A percentile compares a stretch with the other conserved stretches of the same genome.
These are phyloP conservation scores for Heliothis subflexa DNA, from an alignment of 1,140 invertebrate genomes.

Conservation along the genomic window DNA sequence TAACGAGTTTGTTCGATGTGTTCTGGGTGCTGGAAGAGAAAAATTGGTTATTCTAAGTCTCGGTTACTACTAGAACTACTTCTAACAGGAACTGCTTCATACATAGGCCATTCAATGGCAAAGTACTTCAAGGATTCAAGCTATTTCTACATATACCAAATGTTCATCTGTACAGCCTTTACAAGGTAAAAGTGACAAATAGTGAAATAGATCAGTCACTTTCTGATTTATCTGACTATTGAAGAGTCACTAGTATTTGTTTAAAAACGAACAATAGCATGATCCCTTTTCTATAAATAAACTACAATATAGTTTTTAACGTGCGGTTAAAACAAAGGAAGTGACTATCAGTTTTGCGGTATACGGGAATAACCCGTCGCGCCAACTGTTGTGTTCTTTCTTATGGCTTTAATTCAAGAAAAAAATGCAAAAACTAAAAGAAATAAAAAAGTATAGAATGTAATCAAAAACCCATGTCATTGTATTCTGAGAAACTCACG, in stretches of 20 bases:
- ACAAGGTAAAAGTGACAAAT: no score
- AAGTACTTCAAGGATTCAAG: no score
- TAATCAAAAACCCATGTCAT: not conserved
- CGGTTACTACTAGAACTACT: no score
- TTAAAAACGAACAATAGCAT: not conserved
- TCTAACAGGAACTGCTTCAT: not conserved
- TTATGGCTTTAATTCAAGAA: not conserved
- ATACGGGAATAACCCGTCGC: slow-evolving; percentile 25
- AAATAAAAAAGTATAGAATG: not conserved
- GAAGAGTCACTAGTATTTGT: no score
- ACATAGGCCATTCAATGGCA: not conserved
- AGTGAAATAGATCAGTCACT: no score
- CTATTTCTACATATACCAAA: no score
- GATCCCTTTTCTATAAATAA: slow-evolving; percentile 13
- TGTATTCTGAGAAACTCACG: not conserved
- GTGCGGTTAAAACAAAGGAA: slow-evolving; percentile 27
- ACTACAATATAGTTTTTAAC: not conserved
- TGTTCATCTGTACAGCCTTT: no score
- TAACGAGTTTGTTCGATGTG: slow-evolving; percentile 86
- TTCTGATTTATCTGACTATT: no score
- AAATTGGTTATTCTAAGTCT: not conserved
- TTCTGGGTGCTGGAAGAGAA: slow-evolving; percentile 70
- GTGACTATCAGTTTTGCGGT: slow-evolving; percentile 42
- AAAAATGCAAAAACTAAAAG: not conserved
- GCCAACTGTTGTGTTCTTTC: not conserved